Base-by-base conservation (phyloP, 2,888 invertebrate species). In the Dioctria rufipes region DNA sequence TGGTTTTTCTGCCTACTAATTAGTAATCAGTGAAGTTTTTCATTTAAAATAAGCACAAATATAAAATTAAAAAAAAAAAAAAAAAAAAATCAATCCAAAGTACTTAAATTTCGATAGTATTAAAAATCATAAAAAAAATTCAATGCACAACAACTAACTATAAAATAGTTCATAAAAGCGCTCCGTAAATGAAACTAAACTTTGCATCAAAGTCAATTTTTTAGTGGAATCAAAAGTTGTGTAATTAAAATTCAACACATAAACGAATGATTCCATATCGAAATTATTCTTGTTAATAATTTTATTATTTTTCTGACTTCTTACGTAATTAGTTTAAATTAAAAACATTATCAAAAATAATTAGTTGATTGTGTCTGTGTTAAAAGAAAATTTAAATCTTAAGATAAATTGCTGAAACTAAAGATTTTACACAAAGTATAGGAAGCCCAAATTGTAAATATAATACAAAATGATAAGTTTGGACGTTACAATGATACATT, bases 121-220 rank as follows among this genome's bases (percentile, higher is more conserved):
- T 43, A 67, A 43, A n/a, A n/a, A n/a, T n/a, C n/a, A n/a, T n/a
- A n/a, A n/a, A n/a, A n/a, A 67, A 46, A 67, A 4, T 8, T 25
- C 67, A 40, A 8, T 71, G 71, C 71, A 71, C 71, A 71, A 37
- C 71, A 71, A 71, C 71, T 51, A 51, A 46, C n/a, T 40, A 42
- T 13, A 9, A 61, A 49, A 49, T 71, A 54, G 54, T 51, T 71
- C 71, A 71, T 54, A 71, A 51, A 71, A 8, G 8, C 51, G 71
- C 54, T 54, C 51, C 51, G 46, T 25, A 54, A 71, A 51, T 54
- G 11, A 46, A 46, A 71, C 40, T 6, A 71, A 71, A 71, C 71
- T 71, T 71, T 71, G 71, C 71, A 71, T 71, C 71, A 71, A 71
- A 71, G 71, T 71, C 51, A 39, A 54, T 71, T 71, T 51, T 49